Conservation (phyloP, 2,113 vertebrate genomes). For the Barnardius zonarius region DNA sequence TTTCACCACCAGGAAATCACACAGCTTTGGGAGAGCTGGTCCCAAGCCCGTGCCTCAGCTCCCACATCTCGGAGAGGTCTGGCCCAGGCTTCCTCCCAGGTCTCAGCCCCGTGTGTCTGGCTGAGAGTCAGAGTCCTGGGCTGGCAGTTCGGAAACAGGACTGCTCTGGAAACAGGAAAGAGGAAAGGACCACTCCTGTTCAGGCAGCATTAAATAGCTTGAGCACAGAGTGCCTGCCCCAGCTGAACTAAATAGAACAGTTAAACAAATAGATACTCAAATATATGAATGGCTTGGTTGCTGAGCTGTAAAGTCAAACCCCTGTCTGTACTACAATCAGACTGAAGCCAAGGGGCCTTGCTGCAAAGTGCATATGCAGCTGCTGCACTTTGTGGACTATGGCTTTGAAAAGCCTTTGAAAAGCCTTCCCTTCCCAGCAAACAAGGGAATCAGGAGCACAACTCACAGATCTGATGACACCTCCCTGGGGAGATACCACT, state of each 20-base stretch:
- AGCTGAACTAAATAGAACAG: not conserved
- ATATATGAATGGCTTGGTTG: not conserved
- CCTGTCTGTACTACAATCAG: not conserved
- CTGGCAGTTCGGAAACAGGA: not conserved
- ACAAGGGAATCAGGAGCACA: not conserved
- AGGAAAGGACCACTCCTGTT: not conserved
- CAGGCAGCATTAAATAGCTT: not conserved
- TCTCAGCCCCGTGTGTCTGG: not conserved
- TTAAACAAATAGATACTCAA: not conserved
- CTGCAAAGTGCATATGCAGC: not conserved
- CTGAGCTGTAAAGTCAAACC: not conserved
- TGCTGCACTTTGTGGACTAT: not conserved
- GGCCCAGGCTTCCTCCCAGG: not conserved
- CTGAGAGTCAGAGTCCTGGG: not conserved
- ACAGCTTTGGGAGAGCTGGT: not conserved
- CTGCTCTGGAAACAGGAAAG: not conserved
- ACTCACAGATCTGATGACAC: not conserved
- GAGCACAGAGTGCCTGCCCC: not conserved
- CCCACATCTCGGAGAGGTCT: not conserved
- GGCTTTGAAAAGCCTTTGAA: not conserved
- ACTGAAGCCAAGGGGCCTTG: not conserved
- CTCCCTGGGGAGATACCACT: not conserved
- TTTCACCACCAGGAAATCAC: not conserved
- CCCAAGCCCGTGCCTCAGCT: not conserved
- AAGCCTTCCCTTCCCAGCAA: not conserved